Evolutionary conservation across 2,888 invertebrate genomes (phyloP).

Genomic region (Anodontia alba): DNA sequence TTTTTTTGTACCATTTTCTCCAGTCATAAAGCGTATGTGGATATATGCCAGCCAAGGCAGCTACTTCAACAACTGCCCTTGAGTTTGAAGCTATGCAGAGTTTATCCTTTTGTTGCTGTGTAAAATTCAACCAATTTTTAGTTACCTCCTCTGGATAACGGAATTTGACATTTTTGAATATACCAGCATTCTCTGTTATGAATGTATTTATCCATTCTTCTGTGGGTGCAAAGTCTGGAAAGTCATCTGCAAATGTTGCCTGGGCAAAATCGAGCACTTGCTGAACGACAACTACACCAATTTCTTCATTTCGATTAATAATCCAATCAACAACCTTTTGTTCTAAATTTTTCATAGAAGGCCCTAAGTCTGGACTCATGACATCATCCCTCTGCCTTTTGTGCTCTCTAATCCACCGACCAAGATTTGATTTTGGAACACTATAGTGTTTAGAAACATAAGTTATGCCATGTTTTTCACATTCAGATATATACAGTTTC

Average conservation of each 20-base stretch:
- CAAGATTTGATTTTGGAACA: conserved; percentile 44
- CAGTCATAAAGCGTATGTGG: conserved; percentile 56
- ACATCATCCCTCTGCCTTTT: not conserved
- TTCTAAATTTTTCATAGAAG: conserved; percentile 45
- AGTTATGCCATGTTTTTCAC: conserved; percentile 37
- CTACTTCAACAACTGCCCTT: conserved; percentile 36
- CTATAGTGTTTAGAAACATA: conserved; percentile 28
- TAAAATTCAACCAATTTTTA: not conserved
- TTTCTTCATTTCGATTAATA: conserved; percentile 42
- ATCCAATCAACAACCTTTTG: conserved; percentile 50
- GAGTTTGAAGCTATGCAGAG: conserved; percentile 41
- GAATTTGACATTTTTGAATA: conserved; percentile 51
- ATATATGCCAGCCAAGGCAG: conserved; percentile 37
- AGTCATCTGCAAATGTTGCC: conserved; percentile 43
- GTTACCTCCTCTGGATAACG: conserved; percentile 41
- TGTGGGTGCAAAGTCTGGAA: conserved; percentile 43
- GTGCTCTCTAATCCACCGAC: conserved; percentile 46
- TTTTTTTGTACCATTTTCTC: conserved; percentile 46
- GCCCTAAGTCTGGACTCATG: not conserved
- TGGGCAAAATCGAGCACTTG: conserved; percentile 46
- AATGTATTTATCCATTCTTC: conserved; percentile 48
- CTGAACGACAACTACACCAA: conserved; percentile 45
- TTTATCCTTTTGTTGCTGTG: conserved; percentile 43
- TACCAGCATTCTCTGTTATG: conserved; percentile 38
- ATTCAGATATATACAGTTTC: conserved; percentile 32